Percentiles rank a stretch among this genome's conserved stretches.
Conservation (phyloP, 1,140 invertebrate species). For the Drosophila baimaii region DNA sequence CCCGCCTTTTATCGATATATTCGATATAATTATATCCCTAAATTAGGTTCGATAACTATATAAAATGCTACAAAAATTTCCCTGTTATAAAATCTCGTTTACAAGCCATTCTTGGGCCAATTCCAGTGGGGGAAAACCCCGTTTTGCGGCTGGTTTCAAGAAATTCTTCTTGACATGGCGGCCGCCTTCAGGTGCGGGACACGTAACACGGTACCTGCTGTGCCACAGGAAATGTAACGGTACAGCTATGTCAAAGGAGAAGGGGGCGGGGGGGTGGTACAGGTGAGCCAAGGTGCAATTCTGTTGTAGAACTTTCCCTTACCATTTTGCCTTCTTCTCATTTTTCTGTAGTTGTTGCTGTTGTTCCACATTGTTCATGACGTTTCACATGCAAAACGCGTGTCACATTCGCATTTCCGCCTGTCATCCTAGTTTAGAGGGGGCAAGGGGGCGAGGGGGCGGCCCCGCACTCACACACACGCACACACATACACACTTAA, state of each 20-base stretch:
- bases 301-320: conserved; percentile 29
- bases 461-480: neutral
- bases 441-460: neutral
- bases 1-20: neutral
- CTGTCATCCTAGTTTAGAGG: conserved; percentile 77
- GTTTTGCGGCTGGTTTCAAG: neutral
- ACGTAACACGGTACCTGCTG: conserved; percentile 29
- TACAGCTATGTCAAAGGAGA: conserved; percentile 10
- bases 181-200: conserved; percentile 25
- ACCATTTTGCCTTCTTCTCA: neutral
- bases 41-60: neutral
- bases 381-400: conserved; percentile 83
- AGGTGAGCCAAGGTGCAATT: conserved; percentile 15
- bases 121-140: neutral
- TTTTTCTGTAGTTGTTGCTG: neutral
- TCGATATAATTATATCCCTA: neutral
- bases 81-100: neutral
- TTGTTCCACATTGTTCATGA: conserved; percentile 67
- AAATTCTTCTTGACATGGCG: conserved; percentile 18
- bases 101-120: neutral
- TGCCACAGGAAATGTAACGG: conserved; percentile 43
- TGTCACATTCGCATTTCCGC: conserved; percentile 82
- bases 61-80: neutral
- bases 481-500: conserved; percentile 7
- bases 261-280: neutral